Evolutionary conservation across 2,113 vertebrate genomes (phyloP), one percentile per base, ranked within the genome.

Genomic region (Xiphophorus couchianus): DNA sequence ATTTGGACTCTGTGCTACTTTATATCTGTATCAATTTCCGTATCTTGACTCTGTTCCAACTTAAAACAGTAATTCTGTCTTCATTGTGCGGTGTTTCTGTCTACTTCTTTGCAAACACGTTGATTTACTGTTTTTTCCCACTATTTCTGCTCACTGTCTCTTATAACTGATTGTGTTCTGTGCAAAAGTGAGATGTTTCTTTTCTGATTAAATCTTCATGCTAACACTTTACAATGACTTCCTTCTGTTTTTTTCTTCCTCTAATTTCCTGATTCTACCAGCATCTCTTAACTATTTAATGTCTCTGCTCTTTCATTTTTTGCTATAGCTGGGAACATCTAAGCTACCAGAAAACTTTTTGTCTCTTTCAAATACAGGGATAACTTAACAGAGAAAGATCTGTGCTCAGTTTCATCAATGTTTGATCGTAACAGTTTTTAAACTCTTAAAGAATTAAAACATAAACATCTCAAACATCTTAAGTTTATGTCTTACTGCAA

Each of bases 191-290:
- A 84, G 66, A 74, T 44, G 78, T 71, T 88, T 33, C 74, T 85
- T 81, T 72, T 74, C 74, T 86, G 69, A 93, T 93, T 93, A 94
- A 94, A 93, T 73, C 86, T 84, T 86, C 54, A 68, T 86, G 51
- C 76, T 88, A 79, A 90, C 81, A 76, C 74, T 78, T 69, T 76
- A 14, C 71, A 84, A 17, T 71, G 85, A 85, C 44, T 69, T 91
- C 54, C 58, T 84, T 83, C 74, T 92, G 58, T 71, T 89, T 90
- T 76, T 35, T 88, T 81, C 81, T 3, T 10, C 51, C 51, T 58
- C 8, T 69, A 4, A 29, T 84, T 88, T 89, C 70, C 73, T 81
- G 71, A 78, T 74, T 73, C 74, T 66, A 73, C 72, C 74, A 51
- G 37, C 64, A 44, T 82, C 58, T 85, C 71, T 75, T 61, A 42